Evolutionary conservation across 2,888 invertebrate genomes (phyloP), one percentile per base, ranked within the genome.

Genomic region (Smittia aterrima): DNA sequence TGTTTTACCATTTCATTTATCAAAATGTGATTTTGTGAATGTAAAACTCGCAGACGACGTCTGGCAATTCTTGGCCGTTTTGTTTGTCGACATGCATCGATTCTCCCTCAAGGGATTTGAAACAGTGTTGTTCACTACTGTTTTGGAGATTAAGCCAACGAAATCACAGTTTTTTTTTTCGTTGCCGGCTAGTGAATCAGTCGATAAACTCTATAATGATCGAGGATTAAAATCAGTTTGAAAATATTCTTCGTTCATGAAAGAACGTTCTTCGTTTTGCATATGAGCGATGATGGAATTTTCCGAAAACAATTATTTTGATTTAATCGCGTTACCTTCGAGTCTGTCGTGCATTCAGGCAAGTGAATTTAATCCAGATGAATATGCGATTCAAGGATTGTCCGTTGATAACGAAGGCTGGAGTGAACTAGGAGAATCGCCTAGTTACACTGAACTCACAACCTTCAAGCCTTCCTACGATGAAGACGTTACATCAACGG

Each of bases 271-370:
- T n/a, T 6, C 38, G 27, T 16, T 1, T 47, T 13, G 53, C 13
- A 53, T 53, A 7, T 58, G 13, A 22, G 58, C 22, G 20, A 58
- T 68, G 20, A 71, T 72, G 72, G 40, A 72, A 16, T 72, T 72
- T 72, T 62, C 58, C 13, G 62, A 72, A 11, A 54, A 40, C 38
- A 72, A 72, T 72, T 72, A 72, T 72, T 62, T 72, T 40, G 72
- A 62, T 54, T 18, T 72, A 62, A 72, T 72, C 72, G 72, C 72
- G 72, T 72, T 72, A 72, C 72, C 72, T 32, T 62, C 72, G 16
- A 25, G 13, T 1, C 18, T 20, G 41, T 22, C 24, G 22, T 72
- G 40, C 72, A 72, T 40, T 62, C 22, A 72, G 38, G 32, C 72
- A 38, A 72, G 62, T 72, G 62, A 58, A 13, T 62, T 53, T 47